Conservation (phyloP, 2,888 invertebrate species). For the Spatulosminthurus flaviceps region DNA sequence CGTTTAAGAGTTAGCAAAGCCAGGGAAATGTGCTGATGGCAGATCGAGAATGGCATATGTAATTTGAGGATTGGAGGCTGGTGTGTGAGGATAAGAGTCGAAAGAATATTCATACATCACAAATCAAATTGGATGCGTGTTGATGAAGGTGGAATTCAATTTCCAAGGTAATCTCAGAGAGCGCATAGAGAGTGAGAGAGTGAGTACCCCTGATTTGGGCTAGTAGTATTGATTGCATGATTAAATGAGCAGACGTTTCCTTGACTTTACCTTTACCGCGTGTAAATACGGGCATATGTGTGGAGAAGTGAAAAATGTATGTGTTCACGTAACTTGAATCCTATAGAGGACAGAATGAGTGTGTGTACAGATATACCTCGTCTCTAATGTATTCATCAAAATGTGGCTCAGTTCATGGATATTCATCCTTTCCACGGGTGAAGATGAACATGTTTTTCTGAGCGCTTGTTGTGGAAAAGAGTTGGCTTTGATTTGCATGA, state of each 20-base stretch:
- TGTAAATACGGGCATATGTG: background rate
- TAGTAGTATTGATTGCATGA: slow-evolving; percentile 46
- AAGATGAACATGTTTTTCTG: background rate
- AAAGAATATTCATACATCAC: slow-evolving; percentile 44
- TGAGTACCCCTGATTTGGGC: slow-evolving; percentile 29
- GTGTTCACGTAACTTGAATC: too few species aligned
- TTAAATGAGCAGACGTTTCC: slow-evolving; percentile 40
- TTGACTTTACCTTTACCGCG: slow-evolving; percentile 21
- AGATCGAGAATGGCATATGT: slow-evolving; percentile 33
- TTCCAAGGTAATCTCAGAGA: slow-evolving; percentile 37
- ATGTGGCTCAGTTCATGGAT: slow-evolving; percentile 16
- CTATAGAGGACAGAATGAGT: too few species aligned
- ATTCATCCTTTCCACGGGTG: slow-evolving; percentile 14
- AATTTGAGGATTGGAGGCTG: slow-evolving; percentile 20
- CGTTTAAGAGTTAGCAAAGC: background rate
- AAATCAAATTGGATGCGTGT: slow-evolving; percentile 47
- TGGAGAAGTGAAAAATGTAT: background rate
- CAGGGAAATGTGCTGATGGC: slow-evolving; percentile 16
- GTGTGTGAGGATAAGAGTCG: slow-evolving; percentile 9
- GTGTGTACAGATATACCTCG: too few species aligned
- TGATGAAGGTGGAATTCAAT: slow-evolving; percentile 50
- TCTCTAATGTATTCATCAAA: too few species aligned
- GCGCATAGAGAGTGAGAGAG: background rate
- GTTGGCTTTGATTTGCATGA: background rate
- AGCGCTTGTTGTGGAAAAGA: background rate